phyloP scores from a whole-genome alignment of 1,140 invertebrate genomes.

The Goniozus legneri region DNA sequence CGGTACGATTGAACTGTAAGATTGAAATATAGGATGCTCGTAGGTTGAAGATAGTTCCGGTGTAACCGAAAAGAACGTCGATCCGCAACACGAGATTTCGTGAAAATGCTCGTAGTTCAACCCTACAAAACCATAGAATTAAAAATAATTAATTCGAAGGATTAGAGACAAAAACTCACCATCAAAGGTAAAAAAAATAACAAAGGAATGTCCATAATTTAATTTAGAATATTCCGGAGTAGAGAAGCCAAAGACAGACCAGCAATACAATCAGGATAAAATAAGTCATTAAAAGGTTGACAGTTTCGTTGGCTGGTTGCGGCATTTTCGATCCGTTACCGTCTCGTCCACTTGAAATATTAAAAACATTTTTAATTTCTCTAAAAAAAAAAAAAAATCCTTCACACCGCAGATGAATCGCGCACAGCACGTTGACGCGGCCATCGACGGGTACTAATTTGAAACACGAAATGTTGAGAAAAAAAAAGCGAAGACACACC shows the following conservation, averaged over 20 bases:
- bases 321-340: constrained; percentile 27
- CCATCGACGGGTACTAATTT: too few relatives aligned
- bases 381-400: too few relatives aligned
- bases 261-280: constrained; percentile 51
- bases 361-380: too few relatives aligned
- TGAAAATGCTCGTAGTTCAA: constrained; percentile 1
- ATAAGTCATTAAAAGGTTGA: constrained; percentile 54
- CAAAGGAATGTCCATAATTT: constrained; percentile 14
- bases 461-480: too few relatives aligned
- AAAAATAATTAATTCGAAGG: background rate
- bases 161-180: constrained; percentile 33
- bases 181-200: too few relatives aligned
- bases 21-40: too few relatives aligned
- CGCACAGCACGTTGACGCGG: too few relatives aligned
- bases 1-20: background rate
- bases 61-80: too few relatives aligned
- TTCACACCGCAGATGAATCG: too few relatives aligned
- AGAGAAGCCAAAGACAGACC: constrained; percentile 51
- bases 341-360: too few relatives aligned
- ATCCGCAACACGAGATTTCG: background rate
- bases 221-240: constrained; percentile 48
- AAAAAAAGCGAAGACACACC: too few relatives aligned
- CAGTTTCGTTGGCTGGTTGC: constrained; percentile 41
- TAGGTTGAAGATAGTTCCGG: too few relatives aligned
- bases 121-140: constrained; percentile 10